Evolutionary conservation across 2,888 invertebrate species (phyloP).

Genomic region (Camptogramma bilineatum): DNA sequence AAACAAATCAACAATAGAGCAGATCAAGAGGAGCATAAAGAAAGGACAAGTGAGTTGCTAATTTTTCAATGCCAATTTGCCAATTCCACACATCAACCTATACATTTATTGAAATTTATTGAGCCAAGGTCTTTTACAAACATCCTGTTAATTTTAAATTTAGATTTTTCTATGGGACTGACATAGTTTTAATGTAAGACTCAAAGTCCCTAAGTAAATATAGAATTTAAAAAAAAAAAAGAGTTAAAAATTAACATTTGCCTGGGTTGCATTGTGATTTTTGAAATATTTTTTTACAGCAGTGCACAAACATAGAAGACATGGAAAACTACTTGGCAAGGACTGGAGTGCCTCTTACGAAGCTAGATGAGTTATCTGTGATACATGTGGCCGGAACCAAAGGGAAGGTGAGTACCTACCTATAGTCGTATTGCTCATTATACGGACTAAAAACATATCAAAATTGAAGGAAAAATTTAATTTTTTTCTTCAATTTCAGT

Average conservation of each 20-base stretch:
- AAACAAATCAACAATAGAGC: conserved; percentile 87
- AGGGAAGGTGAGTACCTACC: conserved; percentile 92
- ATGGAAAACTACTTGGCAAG: conserved; percentile 86
- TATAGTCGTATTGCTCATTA: too few species aligned
- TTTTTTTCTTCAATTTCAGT: too few species aligned
- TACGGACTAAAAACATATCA: too few species aligned
- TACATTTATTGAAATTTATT: not conserved
- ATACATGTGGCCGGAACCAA: conserved; percentile 99
- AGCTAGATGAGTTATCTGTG: conserved; percentile 90
- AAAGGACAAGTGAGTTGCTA: conserved; percentile 67
- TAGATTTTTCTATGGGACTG: too few species aligned
- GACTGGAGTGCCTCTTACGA: conserved; percentile 87
- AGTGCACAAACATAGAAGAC: conserved; percentile 77
- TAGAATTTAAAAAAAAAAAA: too few species aligned
- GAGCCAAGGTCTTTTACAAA: not conserved
- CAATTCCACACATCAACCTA: too few species aligned
- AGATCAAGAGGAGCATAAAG: conserved; percentile 69
- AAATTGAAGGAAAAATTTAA: too few species aligned
- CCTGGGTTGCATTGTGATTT: not conserved
- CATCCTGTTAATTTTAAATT: too few species aligned
- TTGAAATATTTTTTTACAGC: conserved; percentile 55
- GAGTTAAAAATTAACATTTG: too few species aligned
- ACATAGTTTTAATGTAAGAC: too few species aligned
- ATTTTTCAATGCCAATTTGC: not conserved
- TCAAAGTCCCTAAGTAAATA: too few species aligned